Evolutionary conservation across 2,888 invertebrate genomes (phyloP).

Genomic region (Agriotes lineatus): DNA sequence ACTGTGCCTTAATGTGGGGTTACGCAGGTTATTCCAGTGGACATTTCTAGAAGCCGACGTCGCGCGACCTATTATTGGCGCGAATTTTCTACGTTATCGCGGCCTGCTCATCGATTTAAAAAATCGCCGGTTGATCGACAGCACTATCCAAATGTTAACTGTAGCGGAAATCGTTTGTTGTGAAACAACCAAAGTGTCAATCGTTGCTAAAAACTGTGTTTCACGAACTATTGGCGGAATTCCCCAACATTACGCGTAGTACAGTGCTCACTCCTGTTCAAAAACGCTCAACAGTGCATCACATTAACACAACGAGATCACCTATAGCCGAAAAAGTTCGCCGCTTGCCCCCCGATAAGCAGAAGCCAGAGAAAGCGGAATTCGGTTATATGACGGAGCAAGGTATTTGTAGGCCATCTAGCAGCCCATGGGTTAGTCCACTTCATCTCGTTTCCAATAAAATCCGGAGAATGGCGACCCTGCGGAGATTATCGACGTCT

Average conservation of each 20-base stretch:
- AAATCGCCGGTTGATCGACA: neutral
- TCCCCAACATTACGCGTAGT: no score
- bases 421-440: no score
- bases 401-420: no score
- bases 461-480: no score
- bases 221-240: neutral
- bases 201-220: neutral
- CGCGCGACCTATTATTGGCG: neutral
- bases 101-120: no score
- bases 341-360: no score
- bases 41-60: neutral
- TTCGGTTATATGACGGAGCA: conserved; percentile 49
- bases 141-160: neutral
- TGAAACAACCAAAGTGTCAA: no score
- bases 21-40: neutral
- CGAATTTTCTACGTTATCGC: neutral
- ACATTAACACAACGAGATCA: neutral
- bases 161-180: no score
- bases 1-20: neutral
- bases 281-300: neutral
- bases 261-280: no score
- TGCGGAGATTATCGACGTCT: no score
- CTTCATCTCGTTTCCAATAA: conserved; percentile 51
- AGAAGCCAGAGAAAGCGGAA: neutral
- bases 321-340: neutral